Evolutionary conservation across 2,888 invertebrate genomes (phyloP).

Genomic region (Cordylochernes scorpioides): DNA sequence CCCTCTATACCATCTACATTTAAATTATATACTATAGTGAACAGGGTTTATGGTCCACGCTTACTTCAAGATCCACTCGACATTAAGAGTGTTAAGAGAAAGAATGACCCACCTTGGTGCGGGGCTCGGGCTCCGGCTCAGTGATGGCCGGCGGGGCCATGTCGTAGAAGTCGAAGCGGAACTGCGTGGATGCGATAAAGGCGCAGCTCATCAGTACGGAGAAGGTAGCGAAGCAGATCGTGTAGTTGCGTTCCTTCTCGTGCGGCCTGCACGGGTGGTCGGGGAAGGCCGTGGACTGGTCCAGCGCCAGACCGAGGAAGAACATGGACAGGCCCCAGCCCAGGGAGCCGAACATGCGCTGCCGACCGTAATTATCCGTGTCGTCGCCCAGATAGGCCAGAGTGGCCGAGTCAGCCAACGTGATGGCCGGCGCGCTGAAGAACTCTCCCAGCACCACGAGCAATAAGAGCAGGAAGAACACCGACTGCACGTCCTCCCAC

Average conservation of each 20-base stretch:
- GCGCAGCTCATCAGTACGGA: conserved; percentile 87
- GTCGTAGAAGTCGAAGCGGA: conserved; percentile 34
- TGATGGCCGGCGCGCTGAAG: conserved; percentile 79
- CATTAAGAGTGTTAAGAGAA: too few relatives aligned
- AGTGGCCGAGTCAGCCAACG: conserved; percentile 60
- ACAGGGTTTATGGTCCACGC: too few relatives aligned
- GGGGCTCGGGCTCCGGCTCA: too few relatives aligned
- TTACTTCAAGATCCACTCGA: too few relatives aligned
- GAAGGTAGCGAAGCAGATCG: conserved; percentile 91
- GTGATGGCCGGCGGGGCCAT: too few relatives aligned
- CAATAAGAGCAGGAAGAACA: conserved; percentile 72
- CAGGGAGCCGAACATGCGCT: conserved; percentile 88
- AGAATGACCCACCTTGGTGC: too few relatives aligned
- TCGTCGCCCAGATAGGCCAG: conserved; percentile 37
- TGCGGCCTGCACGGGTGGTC: conserved; percentile 48
- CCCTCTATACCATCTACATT: too few relatives aligned
- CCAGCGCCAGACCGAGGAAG: conserved; percentile 78
- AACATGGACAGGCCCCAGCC: conserved; percentile 99
- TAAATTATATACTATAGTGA: too few relatives aligned
- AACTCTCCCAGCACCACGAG: conserved; percentile 89
- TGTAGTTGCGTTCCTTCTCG: conserved; percentile 82
- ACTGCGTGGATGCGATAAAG: conserved; percentile 65
- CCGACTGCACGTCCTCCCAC: conserved; percentile 61
- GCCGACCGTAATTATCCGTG: conserved; percentile 53
- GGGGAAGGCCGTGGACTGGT: conserved; percentile 85